Evolutionary conservation across 2,888 invertebrate genomes (phyloP), one percentile per base, ranked within the genome.

Genomic region (Pristionchus exspectatus): DNA sequence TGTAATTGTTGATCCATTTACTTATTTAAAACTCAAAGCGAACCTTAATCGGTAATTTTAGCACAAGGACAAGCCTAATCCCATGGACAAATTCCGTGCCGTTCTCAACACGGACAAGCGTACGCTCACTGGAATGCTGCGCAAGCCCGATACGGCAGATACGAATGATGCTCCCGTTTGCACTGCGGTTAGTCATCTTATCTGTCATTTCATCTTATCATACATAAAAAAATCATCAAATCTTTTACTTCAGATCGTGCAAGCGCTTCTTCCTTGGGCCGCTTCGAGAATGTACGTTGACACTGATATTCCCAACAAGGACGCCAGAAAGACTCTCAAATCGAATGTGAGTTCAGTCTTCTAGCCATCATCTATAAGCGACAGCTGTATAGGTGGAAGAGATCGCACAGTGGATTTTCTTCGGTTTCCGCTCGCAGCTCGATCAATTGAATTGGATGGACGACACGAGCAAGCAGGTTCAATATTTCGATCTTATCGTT

Each of bases 381-480:
- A 38, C 3, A 69, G 33, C 33, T 44, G 21, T 77, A 7, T 33
- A 85, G 84, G 50, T 85, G n/a, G 59, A 59, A 9, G 84, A 85
- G 30, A 85, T 85, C 38, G 56, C 84, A 16, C 59, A 85, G 21
- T 85, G 84, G 84, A 59, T 85, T 44, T 89, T 91, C 87, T 77
- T 56, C 88, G 92, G 93, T 16, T 93, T 94, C 91, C 92, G 93
- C 38, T 92, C 92, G 50, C 94, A 94, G 93, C 92, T 94, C 84
- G 93, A 94, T 89, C 93, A 94, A 87, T 91, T 94, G 74, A 88
- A 90, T 38, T 94, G 94, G 94, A 56, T 85, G 81, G 81, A 50
- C 27, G 27, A 50, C 2, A 21, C 5, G 50, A 81, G 81, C 50
- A 81, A 81, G 27, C 12, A 50, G 81, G 81, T 81, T 50, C 44